Conservation (phyloP, 2,797 vertebrate species). For the Microhierax caerulescens region DNA sequence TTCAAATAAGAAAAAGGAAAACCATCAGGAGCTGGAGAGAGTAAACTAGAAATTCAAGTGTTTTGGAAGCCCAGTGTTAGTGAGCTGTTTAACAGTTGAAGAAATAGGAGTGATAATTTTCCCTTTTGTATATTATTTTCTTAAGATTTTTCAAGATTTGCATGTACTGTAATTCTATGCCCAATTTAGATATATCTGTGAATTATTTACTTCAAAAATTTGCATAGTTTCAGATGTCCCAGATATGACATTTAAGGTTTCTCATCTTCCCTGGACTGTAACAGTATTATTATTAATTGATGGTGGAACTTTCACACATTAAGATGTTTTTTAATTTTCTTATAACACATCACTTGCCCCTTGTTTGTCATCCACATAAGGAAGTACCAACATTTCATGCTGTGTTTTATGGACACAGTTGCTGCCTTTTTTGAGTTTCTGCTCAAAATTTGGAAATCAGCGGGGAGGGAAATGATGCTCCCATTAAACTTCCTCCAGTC, state of each 20-base stretch:
- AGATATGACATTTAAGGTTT: not conserved
- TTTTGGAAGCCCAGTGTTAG: not conserved
- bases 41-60: not conserved
- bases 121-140: not conserved
- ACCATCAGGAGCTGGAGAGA: not conserved
- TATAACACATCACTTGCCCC: not conserved
- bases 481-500: not conserved
- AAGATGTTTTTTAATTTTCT: not conserved
- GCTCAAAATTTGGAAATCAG: not conserved
- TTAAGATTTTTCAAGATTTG: not conserved
- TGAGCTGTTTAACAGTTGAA: not conserved
- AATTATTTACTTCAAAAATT: not conserved
- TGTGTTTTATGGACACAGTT: not conserved
- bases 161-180: not conserved
- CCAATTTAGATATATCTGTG: not conserved
- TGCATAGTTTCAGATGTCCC: not conserved
- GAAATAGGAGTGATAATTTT: not conserved
- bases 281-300: not conserved
- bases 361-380: not conserved
- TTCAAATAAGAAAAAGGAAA: not conserved
- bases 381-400: not conserved
- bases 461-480: not conserved
- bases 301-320: not conserved
- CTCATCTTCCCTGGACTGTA: not conserved
- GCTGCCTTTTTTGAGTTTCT: not conserved